Percentiles rank a stretch among this genome's conserved stretches.
These are phyloP conservation scores for Pangasius sanitwongsei DNA, from an alignment of 2,797 vertebrate genomes.

Conservation along the genomic window DNA sequence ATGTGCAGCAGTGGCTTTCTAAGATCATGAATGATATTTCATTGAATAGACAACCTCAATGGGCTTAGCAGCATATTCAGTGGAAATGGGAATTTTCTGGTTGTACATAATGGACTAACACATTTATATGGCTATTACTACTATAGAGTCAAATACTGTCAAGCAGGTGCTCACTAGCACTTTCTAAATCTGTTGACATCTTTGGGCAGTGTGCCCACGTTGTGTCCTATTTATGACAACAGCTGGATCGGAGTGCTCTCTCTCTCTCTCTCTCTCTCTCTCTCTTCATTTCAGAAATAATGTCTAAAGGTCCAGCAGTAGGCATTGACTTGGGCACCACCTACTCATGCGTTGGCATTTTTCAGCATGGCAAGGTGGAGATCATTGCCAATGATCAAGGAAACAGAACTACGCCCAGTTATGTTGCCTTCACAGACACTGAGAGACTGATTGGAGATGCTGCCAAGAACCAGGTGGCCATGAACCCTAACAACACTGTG, in stretches of 20 bases:
- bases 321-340: slow-evolving; percentile 84
- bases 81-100: neutral
- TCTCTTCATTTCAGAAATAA: slow-evolving; percentile 58
- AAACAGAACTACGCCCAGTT: slow-evolving; percentile 89
- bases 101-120: neutral
- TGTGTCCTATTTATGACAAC: slow-evolving; percentile 11
- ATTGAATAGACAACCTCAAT: neutral
- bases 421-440: slow-evolving; percentile 88
- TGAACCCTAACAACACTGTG: slow-evolving; percentile 90
- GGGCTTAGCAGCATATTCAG: too few relatives aligned
- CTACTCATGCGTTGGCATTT: slow-evolving; percentile 84
- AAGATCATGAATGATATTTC: neutral
- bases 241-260: neutral
- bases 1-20: neutral
- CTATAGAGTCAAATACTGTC: neutral
- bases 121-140: neutral
- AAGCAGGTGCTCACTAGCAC: neutral
- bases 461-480: slow-evolving; percentile 91
- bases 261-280: neutral
- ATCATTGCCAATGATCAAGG: slow-evolving; percentile 85
- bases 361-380: slow-evolving; percentile 84
- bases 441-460: slow-evolving; percentile 90
- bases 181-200: slow-evolving; percentile 37
- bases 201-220: neutral
- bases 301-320: slow-evolving; percentile 83